These are phyloP conservation scores for Phytoseiulus persimilis DNA, from an alignment of 2,888 invertebrate genomes.

Conservation along the genomic window DNA sequence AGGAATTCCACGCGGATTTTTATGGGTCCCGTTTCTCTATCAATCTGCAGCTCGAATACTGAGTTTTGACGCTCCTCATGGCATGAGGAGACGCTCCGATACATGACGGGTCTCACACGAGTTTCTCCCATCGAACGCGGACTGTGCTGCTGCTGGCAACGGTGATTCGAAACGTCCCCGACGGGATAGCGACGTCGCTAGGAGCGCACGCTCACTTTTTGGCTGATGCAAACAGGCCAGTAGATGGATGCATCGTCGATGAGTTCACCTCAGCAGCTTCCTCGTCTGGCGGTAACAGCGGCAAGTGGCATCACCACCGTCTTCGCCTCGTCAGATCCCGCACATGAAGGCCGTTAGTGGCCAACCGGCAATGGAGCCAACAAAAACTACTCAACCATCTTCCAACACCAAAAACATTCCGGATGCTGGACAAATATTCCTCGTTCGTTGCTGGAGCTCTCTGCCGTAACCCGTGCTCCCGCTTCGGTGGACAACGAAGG, in stretches of 20 bases:
- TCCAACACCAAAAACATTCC: neutral
- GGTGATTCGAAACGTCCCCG: neutral
- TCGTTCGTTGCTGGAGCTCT: too few species aligned
- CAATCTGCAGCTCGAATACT: neutral
- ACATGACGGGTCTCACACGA: neutral
- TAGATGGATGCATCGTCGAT: neutral
- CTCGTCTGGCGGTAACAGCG: neutral
- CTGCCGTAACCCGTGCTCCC: too few species aligned
- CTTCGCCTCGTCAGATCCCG: neutral
- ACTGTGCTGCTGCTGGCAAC: neutral
- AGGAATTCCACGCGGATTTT: neutral
- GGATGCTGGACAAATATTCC: neutral
- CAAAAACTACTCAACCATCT: neutral
- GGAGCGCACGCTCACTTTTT: too few species aligned
- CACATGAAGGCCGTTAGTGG: neutral
- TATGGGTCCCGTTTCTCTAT: neutral
- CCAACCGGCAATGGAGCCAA: neutral
- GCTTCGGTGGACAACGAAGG: too few species aligned
- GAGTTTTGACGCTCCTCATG: neutral
- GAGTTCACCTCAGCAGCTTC: neutral
- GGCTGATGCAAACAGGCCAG: too few species aligned
- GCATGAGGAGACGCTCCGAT: neutral
- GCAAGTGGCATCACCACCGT: neutral
- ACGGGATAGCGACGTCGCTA: too few species aligned
- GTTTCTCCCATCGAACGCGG: neutral